These are phyloP conservation scores for Atherinomorus stipes DNA, from an alignment of 2,113 vertebrate species.

Conservation along the genomic window DNA sequence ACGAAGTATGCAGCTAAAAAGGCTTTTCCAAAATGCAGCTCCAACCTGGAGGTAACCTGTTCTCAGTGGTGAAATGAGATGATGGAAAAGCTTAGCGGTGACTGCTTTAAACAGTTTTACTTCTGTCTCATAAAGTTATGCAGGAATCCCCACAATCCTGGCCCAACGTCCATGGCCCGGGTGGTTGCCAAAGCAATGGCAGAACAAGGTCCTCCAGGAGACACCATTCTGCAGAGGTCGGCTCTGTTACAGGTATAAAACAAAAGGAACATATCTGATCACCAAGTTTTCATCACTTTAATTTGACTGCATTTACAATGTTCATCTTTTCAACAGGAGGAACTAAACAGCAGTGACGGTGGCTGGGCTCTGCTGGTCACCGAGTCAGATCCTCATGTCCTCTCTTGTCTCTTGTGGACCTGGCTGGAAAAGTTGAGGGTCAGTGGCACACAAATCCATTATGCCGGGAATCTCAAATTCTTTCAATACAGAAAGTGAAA, in stretches of 20 bases:
- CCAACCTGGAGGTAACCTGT: slow-evolving; percentile 75
- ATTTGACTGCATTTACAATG: background rate
- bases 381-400: slow-evolving; percentile 81
- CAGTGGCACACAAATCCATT: slow-evolving; percentile 18
- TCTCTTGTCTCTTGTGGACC: slow-evolving; percentile 83
- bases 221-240: slow-evolving; percentile 70
- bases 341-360: slow-evolving; percentile 83
- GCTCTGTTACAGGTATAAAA: slow-evolving; percentile 78
- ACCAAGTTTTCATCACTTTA: background rate
- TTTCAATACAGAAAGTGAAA: background rate
- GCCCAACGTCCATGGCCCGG: slow-evolving; percentile 57
- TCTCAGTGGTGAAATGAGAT: background rate
- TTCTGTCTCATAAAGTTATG: slow-evolving; percentile 55
- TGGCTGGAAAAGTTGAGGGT: slow-evolving; percentile 86
- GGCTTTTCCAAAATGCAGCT: slow-evolving; percentile 66
- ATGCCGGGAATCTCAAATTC: background rate
- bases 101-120: background rate
- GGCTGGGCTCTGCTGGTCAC: slow-evolving; percentile 82
- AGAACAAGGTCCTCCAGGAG: slow-evolving; percentile 62
- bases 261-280: background rate
- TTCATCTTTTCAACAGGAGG: slow-evolving; percentile 69
- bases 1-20: slow-evolving; percentile 56
- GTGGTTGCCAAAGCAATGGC: slow-evolving; percentile 82
- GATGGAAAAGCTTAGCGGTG: background rate
- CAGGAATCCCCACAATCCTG: slow-evolving; percentile 44